Base-by-base conservation (phyloP, 2,113 vertebrate species). In the Melanostigma gelatinosum region DNA sequence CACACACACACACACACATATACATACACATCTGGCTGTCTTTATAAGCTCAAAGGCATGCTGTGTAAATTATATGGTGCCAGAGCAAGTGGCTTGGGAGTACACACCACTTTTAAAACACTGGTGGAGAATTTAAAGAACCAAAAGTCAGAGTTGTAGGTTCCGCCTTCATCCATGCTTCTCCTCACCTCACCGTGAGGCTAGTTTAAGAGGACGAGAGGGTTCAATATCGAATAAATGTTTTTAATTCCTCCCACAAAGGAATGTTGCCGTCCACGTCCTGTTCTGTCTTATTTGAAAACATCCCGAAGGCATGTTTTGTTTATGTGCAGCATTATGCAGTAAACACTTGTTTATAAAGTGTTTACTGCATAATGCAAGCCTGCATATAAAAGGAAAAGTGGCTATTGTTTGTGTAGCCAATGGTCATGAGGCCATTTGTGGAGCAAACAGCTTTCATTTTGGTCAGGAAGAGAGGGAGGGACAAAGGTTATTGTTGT, bases 51-150 rank as follows among this genome's bases (percentile, higher is more conserved):
- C 91, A 88, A 79, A 91, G 90, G 92, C 89, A 88, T 91, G 93
- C 91, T 90, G 85, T 88, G 89, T 84, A 94, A 94, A 94, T 94
- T 92, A 94, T 89, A 94, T 92, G 92, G 89, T 91, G 79, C 83
- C 72, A 73, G 61, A 79, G 86, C 87, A 69, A 86, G 92, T 88
- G 88, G 92, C 77, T 85, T 76, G 84, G 82, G 77, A 86, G 86
- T 82, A 86, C 80, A 80, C 78, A 76, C 83, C 75, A 85, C 62
- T 84, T 86, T 88, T 76, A 74, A 84, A 89, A 87, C 85, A 79
- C 77, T 80, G 77, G 40, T 83, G 80, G 80, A 89, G 84, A 72
- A 88, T 88, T 87, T 82, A 83, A 91, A 87, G 84, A 69, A 82
- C 74, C 78, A 16, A 71, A 77, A 83, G 77, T 87, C 77, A 63